Percentiles rank a stretch among this genome's conserved stretches.
These are phyloP conservation scores for Crotalus horridus DNA, from an alignment of 2,113 vertebrate species.

Conservation along the genomic window DNA sequence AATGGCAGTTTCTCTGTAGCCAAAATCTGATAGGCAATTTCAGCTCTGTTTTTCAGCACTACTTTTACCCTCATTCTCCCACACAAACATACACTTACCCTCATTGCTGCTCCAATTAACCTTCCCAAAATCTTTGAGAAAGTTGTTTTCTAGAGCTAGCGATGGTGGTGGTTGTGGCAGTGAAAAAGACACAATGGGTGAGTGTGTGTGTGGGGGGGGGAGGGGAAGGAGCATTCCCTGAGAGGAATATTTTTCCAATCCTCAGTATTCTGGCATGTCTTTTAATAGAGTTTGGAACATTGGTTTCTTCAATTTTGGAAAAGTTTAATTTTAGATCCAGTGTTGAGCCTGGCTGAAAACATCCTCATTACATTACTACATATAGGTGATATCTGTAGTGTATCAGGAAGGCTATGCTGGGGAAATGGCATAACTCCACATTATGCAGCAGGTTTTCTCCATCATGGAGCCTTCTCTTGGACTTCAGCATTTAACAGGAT, in stretches of 20 bases:
- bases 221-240: not conserved
- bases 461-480: slow-evolving; percentile 40
- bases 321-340: not conserved
- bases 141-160: not conserved
- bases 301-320: not conserved
- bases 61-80: not conserved
- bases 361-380: not conserved
- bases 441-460: slow-evolving; percentile 45
- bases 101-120: not conserved
- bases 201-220: not conserved
- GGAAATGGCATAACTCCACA: slow-evolving; percentile 38
- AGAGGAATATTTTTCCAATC: no score
- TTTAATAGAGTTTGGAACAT: not conserved
- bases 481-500: not conserved
- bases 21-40: not conserved
- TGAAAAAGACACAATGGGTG: no score
- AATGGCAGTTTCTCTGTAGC: not conserved
- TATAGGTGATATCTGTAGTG: not conserved
- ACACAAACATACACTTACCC: not conserved
- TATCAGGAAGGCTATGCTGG: slow-evolving; percentile 23
- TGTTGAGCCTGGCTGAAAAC: not conserved
- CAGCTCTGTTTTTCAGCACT: not conserved
- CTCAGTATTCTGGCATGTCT: no score
- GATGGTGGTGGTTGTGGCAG: not conserved
- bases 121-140: not conserved